These are phyloP conservation scores for Hemiscyllium ocellatum DNA, from an alignment of 2,113 vertebrate genomes.

Conservation along the genomic window DNA sequence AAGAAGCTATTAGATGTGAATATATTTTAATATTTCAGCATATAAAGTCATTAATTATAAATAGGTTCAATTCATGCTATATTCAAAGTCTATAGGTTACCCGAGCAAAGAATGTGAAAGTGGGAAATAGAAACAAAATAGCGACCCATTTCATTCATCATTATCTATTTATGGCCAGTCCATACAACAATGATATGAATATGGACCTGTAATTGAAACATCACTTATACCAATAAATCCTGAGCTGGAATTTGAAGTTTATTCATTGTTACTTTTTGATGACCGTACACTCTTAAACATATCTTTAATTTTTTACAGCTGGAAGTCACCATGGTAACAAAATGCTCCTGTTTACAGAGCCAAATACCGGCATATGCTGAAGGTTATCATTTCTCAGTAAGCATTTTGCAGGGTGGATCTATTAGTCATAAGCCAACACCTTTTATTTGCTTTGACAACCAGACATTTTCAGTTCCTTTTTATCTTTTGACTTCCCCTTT, in stretches of 20 bases:
- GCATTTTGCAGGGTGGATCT: background rate
- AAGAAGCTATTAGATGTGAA: background rate
- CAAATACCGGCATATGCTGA: no score
- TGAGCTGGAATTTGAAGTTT: background rate
- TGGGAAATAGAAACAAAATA: background rate
- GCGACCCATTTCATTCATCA: background rate
- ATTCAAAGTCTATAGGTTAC: background rate
- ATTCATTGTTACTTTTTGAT: background rate
- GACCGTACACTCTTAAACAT: background rate
- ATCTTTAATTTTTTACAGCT: background rate
- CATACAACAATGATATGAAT: background rate
- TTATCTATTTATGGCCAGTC: background rate
- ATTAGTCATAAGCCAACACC: background rate
- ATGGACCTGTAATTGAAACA: background rate
- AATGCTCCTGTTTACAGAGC: background rate
- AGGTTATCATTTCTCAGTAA: background rate
- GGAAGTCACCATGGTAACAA: background rate
- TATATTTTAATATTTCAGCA: background rate
- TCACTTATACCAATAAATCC: background rate
- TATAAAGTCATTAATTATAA: background rate
- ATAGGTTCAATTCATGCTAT: background rate
- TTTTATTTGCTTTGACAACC: background rate
- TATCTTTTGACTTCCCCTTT: background rate
- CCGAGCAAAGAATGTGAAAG: background rate
- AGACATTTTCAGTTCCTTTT: background rate